A percentile compares a stretch with the other conserved stretches of the same genome.
These are phyloP conservation scores for Amitus sp. DNA, from an alignment of 2,888 invertebrate species.

Conservation along the genomic window DNA sequence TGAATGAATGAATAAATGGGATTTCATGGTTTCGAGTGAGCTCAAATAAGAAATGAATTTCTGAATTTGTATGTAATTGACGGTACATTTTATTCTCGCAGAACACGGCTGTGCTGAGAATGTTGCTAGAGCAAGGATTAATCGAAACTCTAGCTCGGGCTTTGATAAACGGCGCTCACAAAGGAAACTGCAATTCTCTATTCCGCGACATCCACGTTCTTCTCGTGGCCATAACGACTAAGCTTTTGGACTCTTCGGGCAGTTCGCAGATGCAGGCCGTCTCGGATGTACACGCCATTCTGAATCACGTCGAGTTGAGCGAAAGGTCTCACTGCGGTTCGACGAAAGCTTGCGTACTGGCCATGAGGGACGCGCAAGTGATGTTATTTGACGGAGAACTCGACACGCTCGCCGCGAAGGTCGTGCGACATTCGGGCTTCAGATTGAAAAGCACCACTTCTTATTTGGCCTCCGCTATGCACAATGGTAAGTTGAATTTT, in stretches of 20 bases:
- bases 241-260: conserved; percentile 64
- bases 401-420: conserved; percentile 65
- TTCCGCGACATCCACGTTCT: conserved; percentile 62
- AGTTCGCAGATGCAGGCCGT: conserved; percentile 66
- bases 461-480: conserved; percentile 58
- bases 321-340: conserved; percentile 61
- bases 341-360: conserved; percentile 59
- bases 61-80: too few relatives aligned
- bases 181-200: conserved; percentile 48
- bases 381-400: conserved; percentile 69
- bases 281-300: conserved; percentile 70
- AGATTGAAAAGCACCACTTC: conserved; percentile 59
- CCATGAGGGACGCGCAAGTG: conserved; percentile 68
- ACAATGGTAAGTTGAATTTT: conserved; percentile 47
- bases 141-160: conserved; percentile 65
- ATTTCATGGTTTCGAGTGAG: too few relatives aligned
- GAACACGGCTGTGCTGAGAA: conserved; percentile 57
- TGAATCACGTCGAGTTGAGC: conserved; percentile 68
- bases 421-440: conserved; percentile 58
- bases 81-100: too few relatives aligned
- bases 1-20: too few relatives aligned
- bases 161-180: conserved; percentile 60
- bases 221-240: conserved; percentile 62
- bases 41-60: too few relatives aligned
- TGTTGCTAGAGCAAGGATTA: conserved; percentile 65